A percentile compares a stretch with the other conserved stretches of the same genome.
Conservation (phyloP, 1,140 invertebrate species). For the Babylonia areolata region DNA sequence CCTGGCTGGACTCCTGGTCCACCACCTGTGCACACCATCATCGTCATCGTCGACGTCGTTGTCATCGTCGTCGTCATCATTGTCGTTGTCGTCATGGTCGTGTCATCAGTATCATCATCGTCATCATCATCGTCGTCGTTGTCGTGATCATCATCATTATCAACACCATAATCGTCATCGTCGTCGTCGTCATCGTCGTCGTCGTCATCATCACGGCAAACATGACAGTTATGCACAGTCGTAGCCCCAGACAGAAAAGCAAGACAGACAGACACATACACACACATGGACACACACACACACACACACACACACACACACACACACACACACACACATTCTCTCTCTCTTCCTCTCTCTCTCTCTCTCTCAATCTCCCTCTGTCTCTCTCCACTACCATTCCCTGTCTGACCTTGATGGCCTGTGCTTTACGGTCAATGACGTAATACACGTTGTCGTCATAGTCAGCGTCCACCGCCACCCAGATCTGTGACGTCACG, state of each 20-base stretch:
- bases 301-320: background rate
- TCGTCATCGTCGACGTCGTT: background rate
- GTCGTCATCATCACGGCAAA: too few species aligned
- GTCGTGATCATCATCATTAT: too few species aligned
- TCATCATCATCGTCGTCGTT: too few species aligned
- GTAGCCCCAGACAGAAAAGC: too few species aligned
- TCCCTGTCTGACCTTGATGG: constrained; percentile 9
- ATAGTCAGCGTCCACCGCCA: constrained; percentile 23
- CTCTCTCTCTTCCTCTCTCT: background rate
- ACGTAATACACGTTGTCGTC: constrained; percentile 22
- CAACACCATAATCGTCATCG: too few species aligned
- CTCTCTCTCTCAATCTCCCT: background rate
- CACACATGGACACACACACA: background rate
- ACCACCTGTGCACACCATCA: constrained; percentile 4
- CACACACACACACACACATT: background rate
- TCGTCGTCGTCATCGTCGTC: too few species aligned
- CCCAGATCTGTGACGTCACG: constrained; percentile 14
- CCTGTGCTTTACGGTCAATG: background rate
- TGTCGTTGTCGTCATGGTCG: background rate
- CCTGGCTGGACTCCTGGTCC: background rate
- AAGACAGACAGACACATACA: background rate
- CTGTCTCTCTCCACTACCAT: too few species aligned
- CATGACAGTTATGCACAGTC: background rate
- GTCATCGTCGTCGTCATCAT: constrained; percentile 36
- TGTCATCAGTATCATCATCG: background rate